phyloP scores from a whole-genome alignment of 2,113 vertebrate species.

The Mustela nigripes region DNA sequence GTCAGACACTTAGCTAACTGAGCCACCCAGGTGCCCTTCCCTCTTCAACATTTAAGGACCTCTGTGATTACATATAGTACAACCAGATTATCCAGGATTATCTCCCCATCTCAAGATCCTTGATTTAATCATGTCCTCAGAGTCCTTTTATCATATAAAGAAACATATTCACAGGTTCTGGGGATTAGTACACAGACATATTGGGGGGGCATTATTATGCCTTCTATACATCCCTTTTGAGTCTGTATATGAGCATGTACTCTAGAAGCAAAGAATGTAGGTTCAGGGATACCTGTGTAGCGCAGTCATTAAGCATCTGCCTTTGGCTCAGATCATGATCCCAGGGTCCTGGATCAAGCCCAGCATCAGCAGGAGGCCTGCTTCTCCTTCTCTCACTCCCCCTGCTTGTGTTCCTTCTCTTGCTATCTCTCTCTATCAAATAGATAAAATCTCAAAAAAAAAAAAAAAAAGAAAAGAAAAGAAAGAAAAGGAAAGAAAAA shows the following conservation, averaged over 20 bases:
- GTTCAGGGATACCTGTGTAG: background rate
- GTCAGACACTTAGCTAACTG: background rate
- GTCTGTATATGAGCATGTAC: background rate
- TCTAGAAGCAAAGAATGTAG: background rate
- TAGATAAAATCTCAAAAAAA: too few species aligned
- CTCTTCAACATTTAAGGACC: background rate
- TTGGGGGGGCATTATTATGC: background rate
- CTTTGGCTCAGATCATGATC: too few species aligned
- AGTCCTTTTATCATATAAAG: background rate
- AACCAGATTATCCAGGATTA: background rate
- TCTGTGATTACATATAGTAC: background rate
- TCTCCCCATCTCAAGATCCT: background rate
- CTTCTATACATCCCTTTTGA: background rate
- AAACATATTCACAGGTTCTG: background rate
- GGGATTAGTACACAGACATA: background rate
- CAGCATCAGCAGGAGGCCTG: too few species aligned
- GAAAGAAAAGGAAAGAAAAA: background rate
- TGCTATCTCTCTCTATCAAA: too few species aligned
- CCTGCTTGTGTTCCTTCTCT: too few species aligned
- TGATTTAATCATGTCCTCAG: background rate
- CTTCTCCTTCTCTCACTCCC: too few species aligned
- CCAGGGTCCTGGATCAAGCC: too few species aligned
- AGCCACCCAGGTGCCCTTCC: background rate
- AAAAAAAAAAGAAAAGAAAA: too few species aligned
- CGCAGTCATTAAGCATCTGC: too few species aligned